Evolutionary conservation across 2,888 invertebrate genomes (phyloP), one percentile per base, ranked within the genome.

Genomic region (Philaethria dido): DNA sequence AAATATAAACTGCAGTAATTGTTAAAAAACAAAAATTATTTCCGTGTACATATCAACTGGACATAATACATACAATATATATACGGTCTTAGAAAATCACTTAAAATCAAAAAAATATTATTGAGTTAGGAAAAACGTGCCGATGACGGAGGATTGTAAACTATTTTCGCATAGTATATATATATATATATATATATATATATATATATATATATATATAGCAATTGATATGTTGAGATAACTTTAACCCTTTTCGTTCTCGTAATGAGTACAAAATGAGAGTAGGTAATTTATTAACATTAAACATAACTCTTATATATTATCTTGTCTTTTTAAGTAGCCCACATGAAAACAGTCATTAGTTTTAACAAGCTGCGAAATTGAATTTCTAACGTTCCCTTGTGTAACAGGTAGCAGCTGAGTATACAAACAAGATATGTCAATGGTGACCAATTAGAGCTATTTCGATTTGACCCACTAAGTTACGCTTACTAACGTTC

Each of bases 391-490:
- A 66, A 63, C 18, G 39, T 60, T 60, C 8, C 45, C 50, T 62
- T 68, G 52, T 69, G 62, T 42, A 67, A 69, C 55, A 60, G 60
- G 60, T 33, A 60, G 45, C 60, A 36, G 18, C 60, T 60, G 59
- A 64, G 52, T 64, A 64, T 9, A 64, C 39, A 60, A 29, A 61
- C 55, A 18, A 57, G 66, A 64, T 64, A 61, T 66, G 65, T 65
- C 69, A 59, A 39, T 59, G 65, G 25, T 39, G n/a, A 48, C 65
- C 65, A 65, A 66, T 69, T 65, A 66, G 57, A 66, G 29, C 25
- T 64, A 47, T 68, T 61, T 44, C 57, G 52, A 50, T 48, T 20
- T 47, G 69, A 69, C 69, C 68, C 57, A 62, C 65, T 69, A 45
- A 68, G 42, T 36, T n/a, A 33, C 36, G 33, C n/a, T n/a, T n/a